phyloP scores from a whole-genome alignment of 2,888 invertebrate species.

The Agriopis aurantiaria region DNA sequence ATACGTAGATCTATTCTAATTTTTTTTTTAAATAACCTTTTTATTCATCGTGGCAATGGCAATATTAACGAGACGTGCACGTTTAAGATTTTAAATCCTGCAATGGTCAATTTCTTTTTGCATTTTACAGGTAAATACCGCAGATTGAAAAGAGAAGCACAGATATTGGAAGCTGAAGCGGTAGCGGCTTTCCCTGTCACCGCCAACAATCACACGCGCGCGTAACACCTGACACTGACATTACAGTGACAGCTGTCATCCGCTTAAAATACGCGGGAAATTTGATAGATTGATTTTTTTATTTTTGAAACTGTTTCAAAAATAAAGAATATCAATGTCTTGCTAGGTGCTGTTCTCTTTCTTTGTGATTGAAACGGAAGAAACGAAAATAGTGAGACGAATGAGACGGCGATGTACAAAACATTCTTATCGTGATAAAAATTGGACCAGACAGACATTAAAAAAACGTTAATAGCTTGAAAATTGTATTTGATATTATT shows the following conservation, averaged over 20 bases:
- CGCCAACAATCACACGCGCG: slow-evolving; percentile 77
- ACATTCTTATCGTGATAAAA: slow-evolving; percentile 3
- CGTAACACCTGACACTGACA: slow-evolving; percentile 54
- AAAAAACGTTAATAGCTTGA: background rate
- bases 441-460: slow-evolving; percentile 27
- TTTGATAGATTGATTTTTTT: background rate
- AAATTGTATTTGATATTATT: slow-evolving; percentile 9
- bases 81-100: no score
- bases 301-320: slow-evolving; percentile 10
- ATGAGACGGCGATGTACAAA: background rate
- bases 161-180: slow-evolving; percentile 71
- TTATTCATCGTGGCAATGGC: no score
- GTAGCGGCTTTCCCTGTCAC: slow-evolving; percentile 76
- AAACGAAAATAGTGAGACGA: slow-evolving; percentile 5
- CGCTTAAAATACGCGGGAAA: slow-evolving; percentile 7
- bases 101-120: no score
- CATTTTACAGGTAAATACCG: slow-evolving; percentile 56
- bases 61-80: no score
- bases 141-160: slow-evolving; percentile 87
- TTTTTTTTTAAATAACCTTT: no score
- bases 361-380: slow-evolving; percentile 1
- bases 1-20: no score
- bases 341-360: slow-evolving; percentile 4
- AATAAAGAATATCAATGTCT: background rate
- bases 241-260: slow-evolving; percentile 28